These are phyloP conservation scores for Prolemur simus DNA, from an alignment of 2,113 vertebrate genomes.

Conservation along the genomic window DNA sequence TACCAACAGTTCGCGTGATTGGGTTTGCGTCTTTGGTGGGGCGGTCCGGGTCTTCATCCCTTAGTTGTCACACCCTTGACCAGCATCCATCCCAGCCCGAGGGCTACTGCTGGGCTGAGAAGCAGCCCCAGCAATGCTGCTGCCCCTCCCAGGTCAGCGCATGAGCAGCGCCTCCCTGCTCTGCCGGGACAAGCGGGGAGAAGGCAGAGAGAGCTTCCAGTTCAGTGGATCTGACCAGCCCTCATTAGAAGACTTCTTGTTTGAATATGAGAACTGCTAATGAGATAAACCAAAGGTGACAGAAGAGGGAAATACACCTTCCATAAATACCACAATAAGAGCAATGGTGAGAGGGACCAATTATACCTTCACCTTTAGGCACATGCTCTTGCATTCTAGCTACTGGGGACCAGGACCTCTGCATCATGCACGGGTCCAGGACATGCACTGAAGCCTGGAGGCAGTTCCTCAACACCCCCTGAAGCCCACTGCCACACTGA, in stretches of 20 bases:
- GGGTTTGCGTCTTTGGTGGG: neutral
- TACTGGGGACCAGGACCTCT: neutral
- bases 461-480: neutral
- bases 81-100: fast-evolving
- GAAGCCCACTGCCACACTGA: fast-evolving
- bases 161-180: neutral
- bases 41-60: neutral
- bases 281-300: neutral
- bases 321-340: fast-evolving
- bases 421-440: neutral
- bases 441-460: too few relatives aligned
- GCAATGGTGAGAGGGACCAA: fast-evolving
- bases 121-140: neutral
- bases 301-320: neutral
- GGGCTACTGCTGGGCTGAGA: neutral
- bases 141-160: neutral
- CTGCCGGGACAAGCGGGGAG: too few relatives aligned
- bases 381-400: fast-evolving
- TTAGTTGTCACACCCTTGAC: neutral
- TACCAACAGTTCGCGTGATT: too few relatives aligned
- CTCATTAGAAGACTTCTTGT: neutral
- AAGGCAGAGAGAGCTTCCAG: neutral
- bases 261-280: neutral
- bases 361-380: fast-evolving
- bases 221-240: neutral